A percentile compares a stretch with the other conserved stretches of the same genome.
phyloP scores from a whole-genome alignment of 2,797 vertebrate genomes.

The Lithobates pipiens region DNA sequence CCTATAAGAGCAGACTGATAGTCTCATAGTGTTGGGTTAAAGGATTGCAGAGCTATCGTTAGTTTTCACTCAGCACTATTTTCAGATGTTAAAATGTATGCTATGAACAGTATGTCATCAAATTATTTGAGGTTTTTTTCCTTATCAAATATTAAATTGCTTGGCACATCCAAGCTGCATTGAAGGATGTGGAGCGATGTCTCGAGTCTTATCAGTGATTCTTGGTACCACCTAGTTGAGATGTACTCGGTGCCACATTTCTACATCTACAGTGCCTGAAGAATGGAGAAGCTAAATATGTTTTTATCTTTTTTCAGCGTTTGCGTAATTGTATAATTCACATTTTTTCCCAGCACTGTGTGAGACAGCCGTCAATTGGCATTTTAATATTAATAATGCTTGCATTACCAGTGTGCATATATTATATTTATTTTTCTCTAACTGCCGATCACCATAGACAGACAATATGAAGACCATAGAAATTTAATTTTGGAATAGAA shows the following conservation, averaged over 20 bases:
- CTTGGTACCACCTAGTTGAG: constrained; percentile 4
- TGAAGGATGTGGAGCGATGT: constrained; percentile 13
- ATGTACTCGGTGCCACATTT: neutral
- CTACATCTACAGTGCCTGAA: neutral
- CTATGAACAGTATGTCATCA: neutral
- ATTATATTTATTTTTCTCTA: too few relatives aligned
- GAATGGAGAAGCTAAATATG: neutral
- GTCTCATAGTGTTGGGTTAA: neutral
- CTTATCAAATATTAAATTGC: constrained; percentile 22
- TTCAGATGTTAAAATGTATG: neutral
- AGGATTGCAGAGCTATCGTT: neutral
- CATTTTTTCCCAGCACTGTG: too few relatives aligned
- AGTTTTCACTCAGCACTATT: neutral
- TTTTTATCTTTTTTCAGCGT: too few relatives aligned
- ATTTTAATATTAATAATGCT: too few relatives aligned
- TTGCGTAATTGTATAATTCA: too few relatives aligned
- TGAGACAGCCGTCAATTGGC: too few relatives aligned
- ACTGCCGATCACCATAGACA: too few relatives aligned
- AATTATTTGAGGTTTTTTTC: neutral
- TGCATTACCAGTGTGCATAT: too few relatives aligned
- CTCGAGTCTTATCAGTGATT: constrained; percentile 17
- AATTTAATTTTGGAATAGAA: too few relatives aligned
- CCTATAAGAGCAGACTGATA: neutral
- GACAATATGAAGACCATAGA: too few relatives aligned
- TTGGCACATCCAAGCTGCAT: constrained; percentile 20